phyloP scores from a whole-genome alignment of 2,888 invertebrate genomes.

The Kryphioiulus occultus region DNA sequence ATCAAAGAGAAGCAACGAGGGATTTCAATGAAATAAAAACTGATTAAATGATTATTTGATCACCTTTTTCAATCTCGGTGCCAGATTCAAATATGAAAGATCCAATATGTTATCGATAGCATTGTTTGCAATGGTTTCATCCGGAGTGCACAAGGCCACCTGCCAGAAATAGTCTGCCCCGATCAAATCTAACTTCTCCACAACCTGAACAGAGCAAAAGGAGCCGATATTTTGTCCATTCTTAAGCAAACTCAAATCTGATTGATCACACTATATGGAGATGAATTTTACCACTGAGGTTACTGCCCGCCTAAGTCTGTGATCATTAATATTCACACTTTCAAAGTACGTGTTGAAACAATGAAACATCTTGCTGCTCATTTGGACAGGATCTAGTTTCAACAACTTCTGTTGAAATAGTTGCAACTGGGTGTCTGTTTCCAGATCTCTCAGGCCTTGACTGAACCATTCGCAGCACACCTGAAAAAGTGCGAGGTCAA shows the following conservation, averaged over 20 bases:
- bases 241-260: constrained; percentile 12
- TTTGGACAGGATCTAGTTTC: constrained; percentile 62
- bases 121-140: constrained; percentile 62
- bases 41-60: background rate
- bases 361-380: constrained; percentile 62
- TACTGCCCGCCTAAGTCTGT: constrained; percentile 60
- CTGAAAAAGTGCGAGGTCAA: constrained; percentile 57
- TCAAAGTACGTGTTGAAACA: constrained; percentile 66
- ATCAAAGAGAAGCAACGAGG: background rate
- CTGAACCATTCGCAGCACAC: constrained; percentile 66
- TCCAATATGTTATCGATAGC: constrained; percentile 63
- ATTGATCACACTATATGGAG: background rate
- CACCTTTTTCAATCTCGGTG: constrained; percentile 62
- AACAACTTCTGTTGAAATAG: constrained; percentile 65
- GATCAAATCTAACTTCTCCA: constrained; percentile 63
- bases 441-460: constrained; percentile 63
- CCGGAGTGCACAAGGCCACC: constrained; percentile 62
- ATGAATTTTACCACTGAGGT: constrained; percentile 53
- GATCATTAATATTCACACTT: constrained; percentile 63
- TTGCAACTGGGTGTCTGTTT: constrained; percentile 63
- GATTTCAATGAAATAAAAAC: background rate
- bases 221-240: background rate
- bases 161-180: constrained; percentile 66
- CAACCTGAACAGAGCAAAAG: constrained; percentile 58
- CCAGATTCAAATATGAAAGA: constrained; percentile 63